Base-by-base conservation (phyloP, 2,888 invertebrate species). In the Phania funesta region DNA sequence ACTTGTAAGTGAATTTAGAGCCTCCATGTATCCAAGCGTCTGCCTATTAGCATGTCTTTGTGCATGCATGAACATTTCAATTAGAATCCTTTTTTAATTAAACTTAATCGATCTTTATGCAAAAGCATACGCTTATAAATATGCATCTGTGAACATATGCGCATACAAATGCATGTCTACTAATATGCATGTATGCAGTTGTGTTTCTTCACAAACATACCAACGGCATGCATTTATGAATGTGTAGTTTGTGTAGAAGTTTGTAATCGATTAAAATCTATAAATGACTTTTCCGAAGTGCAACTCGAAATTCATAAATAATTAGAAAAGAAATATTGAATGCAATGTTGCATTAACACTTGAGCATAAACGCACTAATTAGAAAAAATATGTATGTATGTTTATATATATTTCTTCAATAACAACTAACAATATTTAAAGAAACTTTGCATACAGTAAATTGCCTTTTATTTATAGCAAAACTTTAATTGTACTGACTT, bases 321-420 rank as follows among this genome's bases (percentile, higher is more conserved):
- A 75, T 41, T 76, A 22, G 58, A 68, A 68, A 76, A 62, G 35
- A 56, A 76, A 68, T 80, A 67, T 70, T 50, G 13, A 75, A 64
- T 70, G 50, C 60, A 75, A 62, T 64, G 60, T 68, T 77, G 68
- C 76, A 77, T 77, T 77, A 77, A 68, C 68, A 77, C 76, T 77
- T 68, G 46, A 75, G 8, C 6, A 46, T 46, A 54, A 56, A 75
- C 29, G 48, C 44, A 74, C 46, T 67, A 29, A 60, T 44, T 60
- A 22, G 22, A 52, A 56, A 60, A 67, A 24, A 67, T 35, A 44
- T 18, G 7, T 22, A 22, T 4, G 35, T 29, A 38, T n/a, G n/a
- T n/a, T n/a, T n/a, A n/a, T n/a, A 60, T 13, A 44, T 50, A 7
- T 46, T 20, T 32, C 16, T 44, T 18, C 32, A 46, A 11, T 26